Conservation (phyloP, 2,113 vertebrate genomes). For the Stictonetta naevosa region DNA sequence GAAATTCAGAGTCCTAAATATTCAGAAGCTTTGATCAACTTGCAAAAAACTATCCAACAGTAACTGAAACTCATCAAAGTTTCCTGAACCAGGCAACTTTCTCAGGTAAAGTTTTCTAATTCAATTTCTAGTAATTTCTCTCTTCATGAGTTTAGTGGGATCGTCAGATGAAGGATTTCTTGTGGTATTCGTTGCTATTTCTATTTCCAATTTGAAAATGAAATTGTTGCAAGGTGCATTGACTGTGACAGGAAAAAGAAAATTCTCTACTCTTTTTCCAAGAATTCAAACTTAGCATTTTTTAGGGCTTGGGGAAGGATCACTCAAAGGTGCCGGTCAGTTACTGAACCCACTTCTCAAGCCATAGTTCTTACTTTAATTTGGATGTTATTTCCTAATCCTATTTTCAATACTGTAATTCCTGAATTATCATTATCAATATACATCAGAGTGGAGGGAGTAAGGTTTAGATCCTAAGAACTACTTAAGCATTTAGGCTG, state of each 20-base stretch:
- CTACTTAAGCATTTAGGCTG: background rate
- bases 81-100: background rate
- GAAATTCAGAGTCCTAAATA: background rate
- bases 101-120: background rate
- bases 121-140: background rate
- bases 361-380: rapidly evolving
- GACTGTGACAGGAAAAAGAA: background rate
- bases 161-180: background rate
- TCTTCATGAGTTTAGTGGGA: background rate
- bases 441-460: background rate
- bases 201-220: background rate
- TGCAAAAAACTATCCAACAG: background rate
- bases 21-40: background rate
- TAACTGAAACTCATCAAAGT: background rate
- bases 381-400: background rate
- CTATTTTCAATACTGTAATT: background rate
- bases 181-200: background rate
- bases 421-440: background rate
- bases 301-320: background rate
- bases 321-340: background rate
- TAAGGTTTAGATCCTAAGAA: background rate
- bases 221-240: background rate
- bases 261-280: rapidly evolving
- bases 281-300: background rate
- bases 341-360: background rate